Percentiles rank a stretch among this genome's conserved stretches.
Conservation (phyloP, 1,140 invertebrate species). For the Myzus persicae region DNA sequence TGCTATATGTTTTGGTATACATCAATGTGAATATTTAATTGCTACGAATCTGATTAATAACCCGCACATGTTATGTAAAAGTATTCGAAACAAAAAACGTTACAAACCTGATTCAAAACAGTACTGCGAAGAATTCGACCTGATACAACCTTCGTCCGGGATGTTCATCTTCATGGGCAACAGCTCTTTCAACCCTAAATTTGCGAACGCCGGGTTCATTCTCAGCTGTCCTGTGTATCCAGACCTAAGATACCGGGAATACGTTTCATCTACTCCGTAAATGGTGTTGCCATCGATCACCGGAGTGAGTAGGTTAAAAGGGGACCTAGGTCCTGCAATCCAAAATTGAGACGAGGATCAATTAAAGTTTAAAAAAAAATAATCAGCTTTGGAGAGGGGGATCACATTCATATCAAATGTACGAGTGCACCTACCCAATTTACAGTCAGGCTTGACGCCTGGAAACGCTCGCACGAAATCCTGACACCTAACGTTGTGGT, state of each 20-base stretch:
- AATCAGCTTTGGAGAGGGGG: conserved; percentile 41
- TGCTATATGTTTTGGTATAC: neutral
- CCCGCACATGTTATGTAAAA: neutral
- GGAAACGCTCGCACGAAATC: conserved; percentile 89
- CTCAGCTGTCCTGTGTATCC: conserved; percentile 80
- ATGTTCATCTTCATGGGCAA: conserved; percentile 88
- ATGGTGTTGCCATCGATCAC: conserved; percentile 85
- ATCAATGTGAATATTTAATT: neutral
- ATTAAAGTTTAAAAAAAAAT: neutral
- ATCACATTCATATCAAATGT: conserved; percentile 58
- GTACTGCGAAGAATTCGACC: conserved; percentile 85
- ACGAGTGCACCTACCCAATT: conserved; percentile 72
- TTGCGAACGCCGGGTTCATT: conserved; percentile 88
- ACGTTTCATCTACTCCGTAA: conserved; percentile 81
- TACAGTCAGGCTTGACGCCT: conserved; percentile 81
- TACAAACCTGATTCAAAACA: conserved; percentile 85
- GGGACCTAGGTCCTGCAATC: conserved; percentile 73
- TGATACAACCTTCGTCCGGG: conserved; percentile 91
- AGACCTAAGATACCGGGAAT: conserved; percentile 76
- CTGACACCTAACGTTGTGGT: conserved; percentile 84
- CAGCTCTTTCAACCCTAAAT: conserved; percentile 88
- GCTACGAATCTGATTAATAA: neutral
- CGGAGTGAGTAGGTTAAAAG: conserved; percentile 84
- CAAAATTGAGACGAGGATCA: neutral
- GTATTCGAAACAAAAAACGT: neutral